A percentile compares a stretch with the other conserved stretches of the same genome.
phyloP scores from a whole-genome alignment of 2,113 vertebrate genomes.

The Paedocypris sp. region DNA sequence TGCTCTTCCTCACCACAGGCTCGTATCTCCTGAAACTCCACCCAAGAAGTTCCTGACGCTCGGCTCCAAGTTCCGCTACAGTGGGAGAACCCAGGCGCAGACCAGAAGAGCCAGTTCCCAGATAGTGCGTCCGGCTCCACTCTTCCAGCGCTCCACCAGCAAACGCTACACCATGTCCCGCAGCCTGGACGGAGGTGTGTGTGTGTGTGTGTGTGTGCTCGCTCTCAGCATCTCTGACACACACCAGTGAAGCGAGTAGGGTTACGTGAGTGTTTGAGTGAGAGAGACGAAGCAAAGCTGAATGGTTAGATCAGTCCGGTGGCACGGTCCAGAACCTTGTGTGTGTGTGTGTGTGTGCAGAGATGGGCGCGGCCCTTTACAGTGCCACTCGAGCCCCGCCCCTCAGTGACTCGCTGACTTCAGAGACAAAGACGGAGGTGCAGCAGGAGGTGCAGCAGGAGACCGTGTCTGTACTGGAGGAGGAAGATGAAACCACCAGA shows the following conservation, averaged over 20 bases:
- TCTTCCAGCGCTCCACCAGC: constrained; percentile 86
- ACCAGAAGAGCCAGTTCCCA: constrained; percentile 82
- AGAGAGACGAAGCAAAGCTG: too few species aligned
- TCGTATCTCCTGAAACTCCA: constrained; percentile 83
- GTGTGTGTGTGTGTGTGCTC: background rate
- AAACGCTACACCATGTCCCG: constrained; percentile 94
- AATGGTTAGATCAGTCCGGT: too few species aligned
- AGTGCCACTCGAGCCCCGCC: constrained; percentile 79
- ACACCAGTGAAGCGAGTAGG: background rate
- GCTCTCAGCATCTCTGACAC: constrained; percentile 4
- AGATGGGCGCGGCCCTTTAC: constrained; percentile 88
- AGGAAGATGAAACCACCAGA: constrained; percentile 50
- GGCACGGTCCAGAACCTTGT: too few species aligned
- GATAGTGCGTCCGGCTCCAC: constrained; percentile 83
- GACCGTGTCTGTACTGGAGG: constrained; percentile 17
- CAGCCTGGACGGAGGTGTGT: constrained; percentile 82
- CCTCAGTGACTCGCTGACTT: constrained; percentile 87
- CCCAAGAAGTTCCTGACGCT: constrained; percentile 87
- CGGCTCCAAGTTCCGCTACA: constrained; percentile 97
- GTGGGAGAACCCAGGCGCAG: constrained; percentile 89
- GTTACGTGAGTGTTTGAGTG: background rate
- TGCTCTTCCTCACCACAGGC: constrained; percentile 47
- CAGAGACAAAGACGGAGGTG: constrained; percentile 47
- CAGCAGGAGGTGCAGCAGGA: background rate
- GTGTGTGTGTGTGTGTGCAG: constrained; percentile 72